Evolutionary conservation across 1,140 invertebrate species (phyloP).

Genomic region (Drosophila kurseongensis): DNA sequence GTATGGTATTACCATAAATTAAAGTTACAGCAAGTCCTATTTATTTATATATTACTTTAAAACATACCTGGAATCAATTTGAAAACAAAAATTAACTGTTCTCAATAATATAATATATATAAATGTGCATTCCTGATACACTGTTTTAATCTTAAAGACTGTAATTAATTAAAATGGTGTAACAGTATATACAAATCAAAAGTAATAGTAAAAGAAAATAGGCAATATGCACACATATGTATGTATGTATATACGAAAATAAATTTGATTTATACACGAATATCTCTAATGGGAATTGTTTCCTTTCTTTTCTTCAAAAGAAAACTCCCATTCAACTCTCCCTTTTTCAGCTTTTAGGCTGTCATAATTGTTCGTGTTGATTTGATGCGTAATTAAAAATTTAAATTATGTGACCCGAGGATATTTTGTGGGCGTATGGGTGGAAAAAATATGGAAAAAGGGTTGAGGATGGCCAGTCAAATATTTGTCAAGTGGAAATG

Average conservation of each 20-base stretch:
- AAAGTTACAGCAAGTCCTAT: too few relatives aligned
- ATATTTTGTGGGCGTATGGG: slow-evolving; percentile 33
- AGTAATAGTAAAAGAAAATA: too few relatives aligned
- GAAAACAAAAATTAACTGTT: too few relatives aligned
- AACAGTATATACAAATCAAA: too few relatives aligned
- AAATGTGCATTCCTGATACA: too few relatives aligned
- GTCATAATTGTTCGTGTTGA: slow-evolving; percentile 76
- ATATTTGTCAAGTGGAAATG: slow-evolving; percentile 63
- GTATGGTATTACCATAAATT: too few relatives aligned
- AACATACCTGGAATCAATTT: too few relatives aligned
- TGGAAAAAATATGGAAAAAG: slow-evolving; percentile 20
- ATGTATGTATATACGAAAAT: not conserved
- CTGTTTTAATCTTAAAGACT: too few relatives aligned
- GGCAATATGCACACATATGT: not conserved
- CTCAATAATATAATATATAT: too few relatives aligned
- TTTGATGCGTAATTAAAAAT: slow-evolving; percentile 76
- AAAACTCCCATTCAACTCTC: slow-evolving; percentile 8
- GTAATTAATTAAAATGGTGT: too few relatives aligned
- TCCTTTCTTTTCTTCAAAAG: not conserved
- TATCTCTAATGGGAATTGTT: slow-evolving; percentile 4
- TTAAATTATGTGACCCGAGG: slow-evolving; percentile 70
- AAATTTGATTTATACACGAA: too few relatives aligned
- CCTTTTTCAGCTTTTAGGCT: slow-evolving; percentile 15
- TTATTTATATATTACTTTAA: too few relatives aligned
- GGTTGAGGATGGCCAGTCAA: slow-evolving; percentile 30